phyloP scores from a whole-genome alignment of 2,797 vertebrate genomes.

The Micromesistius poutassou region DNA sequence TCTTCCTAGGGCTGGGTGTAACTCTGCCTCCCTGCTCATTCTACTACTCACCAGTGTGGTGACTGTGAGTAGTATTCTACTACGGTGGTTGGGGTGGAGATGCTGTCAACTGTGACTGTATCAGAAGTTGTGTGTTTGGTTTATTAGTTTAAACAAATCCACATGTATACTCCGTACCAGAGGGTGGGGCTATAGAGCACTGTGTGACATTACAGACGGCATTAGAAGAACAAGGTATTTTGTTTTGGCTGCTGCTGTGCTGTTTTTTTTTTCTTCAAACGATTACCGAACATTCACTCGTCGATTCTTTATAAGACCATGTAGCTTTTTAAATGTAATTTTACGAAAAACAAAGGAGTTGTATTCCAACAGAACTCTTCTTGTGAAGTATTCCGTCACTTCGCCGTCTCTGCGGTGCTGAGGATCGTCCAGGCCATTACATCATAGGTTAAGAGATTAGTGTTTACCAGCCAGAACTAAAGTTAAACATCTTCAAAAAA shows the following conservation, averaged over 20 bases:
- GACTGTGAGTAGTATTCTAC: too few species aligned
- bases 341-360: not conserved
- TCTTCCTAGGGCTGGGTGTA: conserved; percentile 16
- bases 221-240: not conserved
- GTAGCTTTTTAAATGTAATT: not conserved
- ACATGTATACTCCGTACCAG: not conserved
- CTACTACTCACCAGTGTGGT: too few species aligned
- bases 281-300: not conserved
- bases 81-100: too few species aligned
- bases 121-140: not conserved
- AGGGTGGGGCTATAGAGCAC: not conserved
- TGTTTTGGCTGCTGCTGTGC: not conserved
- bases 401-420: not conserved
- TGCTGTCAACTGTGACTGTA: too few species aligned
- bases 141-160: not conserved
- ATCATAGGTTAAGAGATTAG: not conserved
- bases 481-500: not conserved
- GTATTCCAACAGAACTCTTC: not conserved
- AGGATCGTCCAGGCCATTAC: not conserved
- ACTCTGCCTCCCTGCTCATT: conserved; percentile 29
- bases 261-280: not conserved
- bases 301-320: not conserved
- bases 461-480: not conserved
- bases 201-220: not conserved
- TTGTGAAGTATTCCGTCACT: not conserved